Conservation (phyloP, 1,140 invertebrate species). For the Heterodera schachtii region DNA sequence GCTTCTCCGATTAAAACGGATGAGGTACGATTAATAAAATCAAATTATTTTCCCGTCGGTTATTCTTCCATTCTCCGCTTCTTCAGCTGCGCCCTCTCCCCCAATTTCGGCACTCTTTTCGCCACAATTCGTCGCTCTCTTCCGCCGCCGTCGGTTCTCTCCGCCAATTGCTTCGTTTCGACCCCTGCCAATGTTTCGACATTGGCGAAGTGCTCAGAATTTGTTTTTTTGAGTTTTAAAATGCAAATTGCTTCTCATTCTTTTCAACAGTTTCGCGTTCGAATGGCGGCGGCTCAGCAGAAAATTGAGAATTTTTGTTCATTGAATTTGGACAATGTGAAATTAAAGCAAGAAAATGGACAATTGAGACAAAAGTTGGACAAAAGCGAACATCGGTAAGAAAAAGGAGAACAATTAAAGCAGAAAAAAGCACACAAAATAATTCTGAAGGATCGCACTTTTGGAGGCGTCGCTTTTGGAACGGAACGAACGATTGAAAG, state of each 20-base stretch:
- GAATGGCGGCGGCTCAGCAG: slow-evolving; percentile 26
- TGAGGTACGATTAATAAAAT: too few species aligned
- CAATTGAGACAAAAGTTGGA: slow-evolving; percentile 1
- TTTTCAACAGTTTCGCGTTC: background rate
- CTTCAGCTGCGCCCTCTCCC: background rate
- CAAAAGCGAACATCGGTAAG: slow-evolving; percentile 23
- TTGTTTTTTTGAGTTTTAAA: too few species aligned
- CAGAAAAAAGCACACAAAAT: background rate
- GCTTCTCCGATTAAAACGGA: too few species aligned
- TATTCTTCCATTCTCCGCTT: background rate
- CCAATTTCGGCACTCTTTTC: background rate
- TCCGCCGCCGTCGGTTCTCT: slow-evolving; percentile 7
- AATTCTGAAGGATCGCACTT: slow-evolving; percentile 29
- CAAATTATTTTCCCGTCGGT: too few species aligned
- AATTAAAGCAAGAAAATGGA: slow-evolving; percentile 20
- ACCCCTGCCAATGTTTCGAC: slow-evolving; percentile 24
- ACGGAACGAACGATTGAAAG: slow-evolving; percentile 33
- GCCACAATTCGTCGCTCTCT: background rate
- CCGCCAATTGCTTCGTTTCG: slow-evolving; percentile 6
- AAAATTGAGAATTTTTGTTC: slow-evolving; percentile 28
- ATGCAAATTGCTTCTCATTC: background rate
- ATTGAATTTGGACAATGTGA: slow-evolving; percentile 7
- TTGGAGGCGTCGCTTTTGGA: slow-evolving; percentile 39
- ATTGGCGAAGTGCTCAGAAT: slow-evolving; percentile 13
- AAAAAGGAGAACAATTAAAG: background rate